A percentile compares a stretch with the other conserved stretches of the same genome.
Evolutionary conservation across 2,888 invertebrate species (phyloP).

Genomic region (Eugnorisma glareosa): DNA sequence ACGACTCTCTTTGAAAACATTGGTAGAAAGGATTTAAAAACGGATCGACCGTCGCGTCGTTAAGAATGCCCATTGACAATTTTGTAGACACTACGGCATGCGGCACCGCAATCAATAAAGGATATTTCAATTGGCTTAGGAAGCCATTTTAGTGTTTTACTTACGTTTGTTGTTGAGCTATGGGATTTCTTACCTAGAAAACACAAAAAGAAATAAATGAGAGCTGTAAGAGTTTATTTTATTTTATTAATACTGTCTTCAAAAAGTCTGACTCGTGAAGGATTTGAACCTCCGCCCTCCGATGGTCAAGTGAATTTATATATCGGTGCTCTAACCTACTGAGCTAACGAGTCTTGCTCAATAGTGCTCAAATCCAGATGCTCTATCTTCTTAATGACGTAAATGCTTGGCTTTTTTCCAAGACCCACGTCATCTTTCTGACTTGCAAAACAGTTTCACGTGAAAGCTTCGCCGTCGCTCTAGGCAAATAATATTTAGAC

Average conservation of each 20-base stretch:
- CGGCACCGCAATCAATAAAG: slow-evolving; percentile 20
- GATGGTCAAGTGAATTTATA: slow-evolving; percentile 49
- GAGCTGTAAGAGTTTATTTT: background rate
- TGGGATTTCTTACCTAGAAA: background rate
- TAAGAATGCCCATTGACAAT: slow-evolving; percentile 7
- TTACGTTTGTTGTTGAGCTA: background rate
- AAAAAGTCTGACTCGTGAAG: slow-evolving; percentile 45
- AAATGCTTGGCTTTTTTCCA: background rate
- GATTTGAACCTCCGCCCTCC: slow-evolving; percentile 58
- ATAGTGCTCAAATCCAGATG: background rate
- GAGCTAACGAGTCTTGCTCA: slow-evolving; percentile 52
- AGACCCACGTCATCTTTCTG: background rate
- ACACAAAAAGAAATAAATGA: background rate
- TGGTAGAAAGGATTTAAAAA: background rate
- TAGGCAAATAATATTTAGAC: background rate
- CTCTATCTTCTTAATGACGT: slow-evolving; percentile 17
- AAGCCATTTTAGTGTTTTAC: slow-evolving; percentile 10
- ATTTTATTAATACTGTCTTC: background rate
- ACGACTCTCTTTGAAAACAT: background rate
- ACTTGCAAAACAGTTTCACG: background rate
- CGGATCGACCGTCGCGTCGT: background rate
- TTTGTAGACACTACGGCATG: background rate
- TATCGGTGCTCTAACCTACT: slow-evolving; percentile 57
- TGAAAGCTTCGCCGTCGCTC: background rate
- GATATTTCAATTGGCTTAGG: slow-evolving; percentile 16